Percentiles rank a stretch among this genome's conserved stretches.
These are phyloP conservation scores for Pinna nobilis DNA, from an alignment of 1,140 invertebrate species.

Conservation along the genomic window DNA sequence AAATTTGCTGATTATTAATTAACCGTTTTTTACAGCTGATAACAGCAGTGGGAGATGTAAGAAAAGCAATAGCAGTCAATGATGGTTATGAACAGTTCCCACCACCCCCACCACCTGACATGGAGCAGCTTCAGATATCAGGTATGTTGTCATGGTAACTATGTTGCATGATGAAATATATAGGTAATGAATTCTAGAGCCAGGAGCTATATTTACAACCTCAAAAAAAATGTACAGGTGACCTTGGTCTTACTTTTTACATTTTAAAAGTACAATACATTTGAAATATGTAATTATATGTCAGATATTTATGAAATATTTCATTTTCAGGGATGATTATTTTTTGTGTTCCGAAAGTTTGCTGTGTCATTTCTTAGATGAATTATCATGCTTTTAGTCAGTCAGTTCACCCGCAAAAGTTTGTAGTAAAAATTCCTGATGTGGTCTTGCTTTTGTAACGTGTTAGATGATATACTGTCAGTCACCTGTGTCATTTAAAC, in stretches of 20 bases:
- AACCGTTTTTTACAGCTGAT: constrained; percentile 79
- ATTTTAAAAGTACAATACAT: background rate
- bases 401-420: too few relatives aligned
- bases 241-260: background rate
- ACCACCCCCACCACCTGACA: constrained; percentile 80
- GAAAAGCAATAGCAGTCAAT: constrained; percentile 82
- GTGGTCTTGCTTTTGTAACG: too few relatives aligned
- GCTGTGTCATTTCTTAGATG: background rate
- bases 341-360: background rate
- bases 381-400: background rate
- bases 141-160: constrained; percentile 74
- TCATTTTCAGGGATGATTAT: background rate
- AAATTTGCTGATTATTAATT: background rate
- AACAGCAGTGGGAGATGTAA: constrained; percentile 86
- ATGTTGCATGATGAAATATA: background rate
- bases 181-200: background rate
- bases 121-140: constrained; percentile 82
- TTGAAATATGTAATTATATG: background rate
- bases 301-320: background rate
- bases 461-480: too few relatives aligned
- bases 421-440: too few relatives aligned
- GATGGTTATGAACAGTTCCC: constrained; percentile 63
- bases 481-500: too few relatives aligned
- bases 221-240: background rate
- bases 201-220: background rate